Conservation (phyloP, 2,113 vertebrate genomes). For the Brachyistius frenatus region DNA sequence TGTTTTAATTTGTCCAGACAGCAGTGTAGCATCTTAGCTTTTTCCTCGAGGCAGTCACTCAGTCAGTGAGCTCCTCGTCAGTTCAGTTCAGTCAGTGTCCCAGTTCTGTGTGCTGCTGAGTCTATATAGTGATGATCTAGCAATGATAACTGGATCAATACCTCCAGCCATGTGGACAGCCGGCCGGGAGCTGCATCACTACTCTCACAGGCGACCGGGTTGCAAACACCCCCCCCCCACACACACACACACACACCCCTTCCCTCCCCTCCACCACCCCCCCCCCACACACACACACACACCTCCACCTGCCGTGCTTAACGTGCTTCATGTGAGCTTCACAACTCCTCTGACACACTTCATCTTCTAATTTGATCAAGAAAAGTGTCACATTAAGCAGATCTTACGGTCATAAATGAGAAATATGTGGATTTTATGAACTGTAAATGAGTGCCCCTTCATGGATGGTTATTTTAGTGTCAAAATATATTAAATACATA, state of each 20-base stretch:
- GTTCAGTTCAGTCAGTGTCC: conserved; percentile 42
- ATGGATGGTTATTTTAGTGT: conserved; percentile 84
- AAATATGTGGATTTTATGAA: conserved; percentile 83
- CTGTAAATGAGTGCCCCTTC: conserved; percentile 82
- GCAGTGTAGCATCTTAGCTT: conserved; percentile 32
- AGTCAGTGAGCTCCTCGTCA: conserved; percentile 27
- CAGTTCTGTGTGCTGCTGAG: conserved; percentile 60
- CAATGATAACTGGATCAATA: conserved; percentile 83
- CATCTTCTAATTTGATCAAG: conserved; percentile 79
- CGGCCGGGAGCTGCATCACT: conserved; percentile 71
- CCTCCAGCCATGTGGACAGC: conserved; percentile 80
- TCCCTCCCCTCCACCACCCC: neutral
- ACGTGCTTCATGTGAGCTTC: conserved; percentile 45
- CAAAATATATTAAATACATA: conserved; percentile 84
- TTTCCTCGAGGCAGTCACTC: conserved; percentile 51
- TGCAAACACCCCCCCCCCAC: conserved; percentile 54
- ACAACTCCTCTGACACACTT: conserved; percentile 76
- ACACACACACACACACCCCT: neutral
- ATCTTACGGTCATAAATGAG: conserved; percentile 78
- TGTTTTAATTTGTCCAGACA: conserved; percentile 8
- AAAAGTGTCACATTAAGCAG: conserved; percentile 81
- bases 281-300: neutral
- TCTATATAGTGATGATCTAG: conserved; percentile 81
- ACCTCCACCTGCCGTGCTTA: neutral
- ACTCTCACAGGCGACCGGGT: conserved; percentile 65